phyloP scores from a whole-genome alignment of 2,888 invertebrate genomes.

The Scaptodrosophila latifasciaeformis region DNA sequence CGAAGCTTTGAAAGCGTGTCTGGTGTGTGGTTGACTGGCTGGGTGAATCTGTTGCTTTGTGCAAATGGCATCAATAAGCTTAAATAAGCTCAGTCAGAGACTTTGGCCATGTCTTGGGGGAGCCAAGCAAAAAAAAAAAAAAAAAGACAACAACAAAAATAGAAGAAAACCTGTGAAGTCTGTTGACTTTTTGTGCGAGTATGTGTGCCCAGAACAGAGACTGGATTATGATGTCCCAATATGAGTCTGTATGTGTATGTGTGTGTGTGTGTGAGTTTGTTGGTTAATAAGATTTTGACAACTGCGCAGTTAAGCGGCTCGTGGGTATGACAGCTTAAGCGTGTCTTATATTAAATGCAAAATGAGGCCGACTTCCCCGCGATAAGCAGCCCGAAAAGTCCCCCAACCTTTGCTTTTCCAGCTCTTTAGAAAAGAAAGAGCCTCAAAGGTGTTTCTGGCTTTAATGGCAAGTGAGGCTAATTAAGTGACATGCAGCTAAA shows the following conservation, averaged over 20 bases:
- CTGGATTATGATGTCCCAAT: not conserved
- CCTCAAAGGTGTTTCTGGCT: slow-evolving; percentile 9
- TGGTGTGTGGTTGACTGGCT: slow-evolving; percentile 41
- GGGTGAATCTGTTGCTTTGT: slow-evolving; percentile 36
- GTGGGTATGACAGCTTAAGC: not conserved
- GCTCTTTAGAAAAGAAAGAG: not conserved
- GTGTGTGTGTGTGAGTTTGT: slow-evolving; percentile 24
- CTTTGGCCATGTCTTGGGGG: not conserved
- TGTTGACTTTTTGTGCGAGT: slow-evolving; percentile 21
- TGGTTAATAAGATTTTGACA: slow-evolving; percentile 28
- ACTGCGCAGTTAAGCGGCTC: not conserved
- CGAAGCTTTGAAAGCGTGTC: not conserved
- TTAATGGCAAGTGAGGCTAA: not conserved
- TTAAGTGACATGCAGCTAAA: slow-evolving; percentile 38
- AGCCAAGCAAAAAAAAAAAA: not conserved
- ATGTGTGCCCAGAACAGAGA: slow-evolving; percentile 2
- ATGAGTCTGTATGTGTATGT: not conserved
- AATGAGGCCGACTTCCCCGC: not conserved
- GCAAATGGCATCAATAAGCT: slow-evolving; percentile 61
- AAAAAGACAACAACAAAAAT: too few relatives aligned
- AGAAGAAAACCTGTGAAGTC: slow-evolving; percentile 48
- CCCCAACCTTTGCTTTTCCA: too few relatives aligned
- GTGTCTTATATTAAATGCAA: not conserved
- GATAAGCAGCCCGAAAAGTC: too few relatives aligned
- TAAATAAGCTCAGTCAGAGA: slow-evolving; percentile 41